Evolutionary conservation across 2,888 invertebrate species (phyloP).

Genomic region (Choreutis nemorana): DNA sequence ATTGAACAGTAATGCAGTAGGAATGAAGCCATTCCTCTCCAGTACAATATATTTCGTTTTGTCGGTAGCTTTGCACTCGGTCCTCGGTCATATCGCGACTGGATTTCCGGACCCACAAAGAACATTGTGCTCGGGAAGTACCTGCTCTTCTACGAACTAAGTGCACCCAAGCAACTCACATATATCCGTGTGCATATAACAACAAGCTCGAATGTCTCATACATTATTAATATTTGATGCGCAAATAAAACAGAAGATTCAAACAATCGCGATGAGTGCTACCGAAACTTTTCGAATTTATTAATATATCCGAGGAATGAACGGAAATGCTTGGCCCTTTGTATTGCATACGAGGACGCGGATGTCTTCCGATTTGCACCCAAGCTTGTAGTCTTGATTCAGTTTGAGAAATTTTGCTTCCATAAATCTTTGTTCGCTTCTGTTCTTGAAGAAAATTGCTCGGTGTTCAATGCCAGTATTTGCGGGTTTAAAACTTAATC

Average conservation of each 20-base stretch:
- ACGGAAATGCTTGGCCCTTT: too few relatives aligned
- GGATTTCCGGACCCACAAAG: conserved; percentile 37
- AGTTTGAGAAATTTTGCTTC: conserved; percentile 34
- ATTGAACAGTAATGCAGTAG: too few relatives aligned
- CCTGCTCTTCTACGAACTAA: conserved; percentile 23
- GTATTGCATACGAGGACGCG: conserved; percentile 9
- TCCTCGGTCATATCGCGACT: conserved; percentile 37
- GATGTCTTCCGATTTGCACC: conserved; percentile 14
- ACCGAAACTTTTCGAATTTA: too few relatives aligned
- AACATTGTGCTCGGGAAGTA: conserved; percentile 26
- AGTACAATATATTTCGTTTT: conserved; percentile 26
- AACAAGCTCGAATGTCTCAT: too few relatives aligned
- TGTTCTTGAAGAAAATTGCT: conserved; percentile 22
- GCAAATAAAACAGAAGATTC: too few relatives aligned
- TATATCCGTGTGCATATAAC: too few relatives aligned
- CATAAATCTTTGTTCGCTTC: conserved; percentile 30
- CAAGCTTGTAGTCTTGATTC: conserved; percentile 29
- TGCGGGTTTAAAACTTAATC: conserved; percentile 26
- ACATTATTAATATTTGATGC: too few relatives aligned
- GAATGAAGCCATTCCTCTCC: conserved; percentile 13
- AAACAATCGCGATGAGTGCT: too few relatives aligned
- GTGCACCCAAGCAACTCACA: too few relatives aligned
- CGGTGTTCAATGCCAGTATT: conserved; percentile 24
- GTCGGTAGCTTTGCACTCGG: conserved; percentile 17
- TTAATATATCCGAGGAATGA: too few relatives aligned